phyloP scores from a whole-genome alignment of 2,113 vertebrate species.

The Dermatemys mawii region DNA sequence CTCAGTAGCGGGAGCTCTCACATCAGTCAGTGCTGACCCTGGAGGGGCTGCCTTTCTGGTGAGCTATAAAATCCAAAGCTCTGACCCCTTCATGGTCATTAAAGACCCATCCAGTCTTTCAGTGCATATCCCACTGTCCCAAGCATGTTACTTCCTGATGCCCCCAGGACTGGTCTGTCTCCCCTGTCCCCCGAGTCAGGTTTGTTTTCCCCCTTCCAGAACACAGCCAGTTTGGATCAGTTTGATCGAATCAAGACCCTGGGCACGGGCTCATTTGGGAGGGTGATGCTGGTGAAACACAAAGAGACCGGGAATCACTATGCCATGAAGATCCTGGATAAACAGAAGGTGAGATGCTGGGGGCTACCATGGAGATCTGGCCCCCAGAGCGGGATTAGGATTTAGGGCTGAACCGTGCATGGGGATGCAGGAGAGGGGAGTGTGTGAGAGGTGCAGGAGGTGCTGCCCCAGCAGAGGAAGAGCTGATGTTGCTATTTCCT shows the following conservation, averaged over 20 bases:
- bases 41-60: background rate
- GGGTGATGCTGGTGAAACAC: no score
- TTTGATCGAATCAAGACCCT: no score
- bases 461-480: background rate
- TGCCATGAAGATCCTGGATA: slow-evolving; percentile 96
- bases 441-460: background rate
- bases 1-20: background rate
- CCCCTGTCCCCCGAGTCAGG: no score
- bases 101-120: background rate
- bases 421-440: background rate
- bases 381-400: background rate
- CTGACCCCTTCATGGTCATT: background rate
- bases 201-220: slow-evolving; percentile 73
- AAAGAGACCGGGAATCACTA: slow-evolving; percentile 83
- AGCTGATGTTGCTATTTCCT: background rate
- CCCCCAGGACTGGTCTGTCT: background rate
- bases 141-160: no score
- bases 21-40: background rate
- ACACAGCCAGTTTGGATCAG: slow-evolving; percentile 83
- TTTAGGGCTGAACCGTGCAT: background rate
- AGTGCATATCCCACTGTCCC: background rate
- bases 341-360: slow-evolving; percentile 87
- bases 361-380: background rate
- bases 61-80: background rate
- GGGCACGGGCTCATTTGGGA: no score